These are phyloP conservation scores for Nemoura dubitans DNA, from an alignment of 2,888 invertebrate species.

Conservation along the genomic window DNA sequence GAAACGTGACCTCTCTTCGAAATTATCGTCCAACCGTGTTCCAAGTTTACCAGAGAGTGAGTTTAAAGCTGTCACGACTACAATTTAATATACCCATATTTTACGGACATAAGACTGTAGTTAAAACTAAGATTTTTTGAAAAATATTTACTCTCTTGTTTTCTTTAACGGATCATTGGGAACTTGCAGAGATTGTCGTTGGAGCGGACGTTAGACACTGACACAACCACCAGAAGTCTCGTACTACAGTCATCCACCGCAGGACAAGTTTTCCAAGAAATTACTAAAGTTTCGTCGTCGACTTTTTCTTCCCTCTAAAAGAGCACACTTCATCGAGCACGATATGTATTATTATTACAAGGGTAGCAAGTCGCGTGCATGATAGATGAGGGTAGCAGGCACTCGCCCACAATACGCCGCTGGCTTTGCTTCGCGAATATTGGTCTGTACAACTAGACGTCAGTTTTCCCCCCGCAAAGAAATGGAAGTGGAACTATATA, in stretches of 20 bases:
- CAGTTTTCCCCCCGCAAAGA: background rate
- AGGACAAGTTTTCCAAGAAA: background rate
- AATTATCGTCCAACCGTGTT: background rate
- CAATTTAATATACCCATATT: background rate
- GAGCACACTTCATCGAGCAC: slow-evolving; percentile 5
- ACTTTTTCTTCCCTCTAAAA: background rate
- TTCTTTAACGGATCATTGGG: background rate
- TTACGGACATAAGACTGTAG: too few species aligned
- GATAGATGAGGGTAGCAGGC: background rate
- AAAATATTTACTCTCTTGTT: background rate
- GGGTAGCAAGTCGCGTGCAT: background rate
- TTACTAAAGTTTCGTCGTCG: background rate
- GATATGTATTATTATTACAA: background rate
- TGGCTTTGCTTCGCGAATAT: background rate
- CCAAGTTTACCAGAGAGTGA: background rate
- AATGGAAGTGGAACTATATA: background rate
- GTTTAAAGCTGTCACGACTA: background rate
- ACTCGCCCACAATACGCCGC: background rate
- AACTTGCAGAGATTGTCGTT: background rate
- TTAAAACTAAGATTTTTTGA: background rate
- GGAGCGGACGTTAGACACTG: background rate
- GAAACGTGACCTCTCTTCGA: background rate
- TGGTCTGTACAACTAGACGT: background rate
- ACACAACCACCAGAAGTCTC: background rate
- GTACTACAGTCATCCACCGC: background rate